Evolutionary conservation across 2,888 invertebrate genomes (phyloP).

Genomic region (Volucella inflata): DNA sequence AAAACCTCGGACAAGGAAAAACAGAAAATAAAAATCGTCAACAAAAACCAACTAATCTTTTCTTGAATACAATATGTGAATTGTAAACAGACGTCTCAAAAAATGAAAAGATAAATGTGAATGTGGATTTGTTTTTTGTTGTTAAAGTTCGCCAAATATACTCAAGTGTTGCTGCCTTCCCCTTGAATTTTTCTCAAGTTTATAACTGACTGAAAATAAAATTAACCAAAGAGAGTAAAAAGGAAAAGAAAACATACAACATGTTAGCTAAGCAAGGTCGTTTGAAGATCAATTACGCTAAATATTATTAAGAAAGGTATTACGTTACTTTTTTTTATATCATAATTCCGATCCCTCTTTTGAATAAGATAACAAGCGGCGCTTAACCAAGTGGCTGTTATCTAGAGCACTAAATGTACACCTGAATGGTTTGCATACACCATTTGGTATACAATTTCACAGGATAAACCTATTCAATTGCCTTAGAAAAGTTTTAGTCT

Average conservation of each 20-base stretch:
- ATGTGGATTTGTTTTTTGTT: conserved; percentile 18
- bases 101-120: conserved; percentile 57
- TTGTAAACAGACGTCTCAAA: conserved; percentile 59
- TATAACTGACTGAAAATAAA: conserved; percentile 28
- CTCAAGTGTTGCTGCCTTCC: conserved; percentile 38
- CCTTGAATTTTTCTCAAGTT: conserved; percentile 27
- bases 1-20: not conserved
- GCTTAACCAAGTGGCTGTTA: conserved; percentile 37
- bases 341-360: conserved; percentile 49
- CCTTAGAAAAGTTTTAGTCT: conserved; percentile 6
- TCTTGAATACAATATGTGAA: conserved; percentile 45
- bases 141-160: conserved; percentile 43
- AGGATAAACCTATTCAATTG: conserved; percentile 50
- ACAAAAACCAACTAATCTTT: conserved; percentile 37
- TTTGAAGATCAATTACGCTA: conserved; percentile 62
- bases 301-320: conserved; percentile 36
- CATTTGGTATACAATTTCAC: conserved; percentile 23
- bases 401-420: conserved; percentile 48
- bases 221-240: not conserved
- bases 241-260: conserved; percentile 11
- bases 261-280: conserved; percentile 49
- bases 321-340: conserved; percentile 24
- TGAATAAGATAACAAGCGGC: conserved; percentile 19
- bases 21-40: conserved; percentile 12
- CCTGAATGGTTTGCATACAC: conserved; percentile 48